Conservation (phyloP, 2,113 vertebrate species). For the Aptenodytes forsteri region DNA sequence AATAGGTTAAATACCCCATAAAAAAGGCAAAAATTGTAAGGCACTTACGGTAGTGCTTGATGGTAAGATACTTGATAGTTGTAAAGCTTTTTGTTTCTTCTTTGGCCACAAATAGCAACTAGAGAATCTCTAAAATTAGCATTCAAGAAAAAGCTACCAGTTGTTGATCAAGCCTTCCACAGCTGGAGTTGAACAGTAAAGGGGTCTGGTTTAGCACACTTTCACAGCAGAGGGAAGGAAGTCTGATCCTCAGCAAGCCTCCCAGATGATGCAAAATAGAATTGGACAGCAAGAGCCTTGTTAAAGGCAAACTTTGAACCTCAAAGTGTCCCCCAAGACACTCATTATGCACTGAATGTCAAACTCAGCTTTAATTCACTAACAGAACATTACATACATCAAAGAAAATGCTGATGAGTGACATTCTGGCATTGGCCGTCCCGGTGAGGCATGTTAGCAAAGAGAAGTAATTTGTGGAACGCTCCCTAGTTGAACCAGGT, state of each 20-base stretch:
- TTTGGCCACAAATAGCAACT: neutral
- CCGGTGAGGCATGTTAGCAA: neutral
- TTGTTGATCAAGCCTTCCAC: neutral
- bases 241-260: neutral
- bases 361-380: slow-evolving; percentile 9
- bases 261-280: neutral
- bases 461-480: neutral
- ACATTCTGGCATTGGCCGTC: neutral
- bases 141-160: neutral
- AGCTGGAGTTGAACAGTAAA: neutral
- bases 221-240: neutral
- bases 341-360: slow-evolving; percentile 5
- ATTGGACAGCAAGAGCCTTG: neutral
- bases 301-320: neutral
- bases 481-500: neutral
- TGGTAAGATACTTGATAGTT: neutral
- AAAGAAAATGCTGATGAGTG: slow-evolving; percentile 15
- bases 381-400: slow-evolving; percentile 28
- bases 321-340: neutral
- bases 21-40: neutral
- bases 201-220: neutral
- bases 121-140: neutral
- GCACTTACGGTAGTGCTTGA: neutral
- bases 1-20: neutral
- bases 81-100: neutral